A percentile compares a stretch with the other conserved stretches of the same genome.
These are phyloP conservation scores for Furcifer pardalis DNA, from an alignment of 2,797 vertebrate species.

Conservation along the genomic window DNA sequence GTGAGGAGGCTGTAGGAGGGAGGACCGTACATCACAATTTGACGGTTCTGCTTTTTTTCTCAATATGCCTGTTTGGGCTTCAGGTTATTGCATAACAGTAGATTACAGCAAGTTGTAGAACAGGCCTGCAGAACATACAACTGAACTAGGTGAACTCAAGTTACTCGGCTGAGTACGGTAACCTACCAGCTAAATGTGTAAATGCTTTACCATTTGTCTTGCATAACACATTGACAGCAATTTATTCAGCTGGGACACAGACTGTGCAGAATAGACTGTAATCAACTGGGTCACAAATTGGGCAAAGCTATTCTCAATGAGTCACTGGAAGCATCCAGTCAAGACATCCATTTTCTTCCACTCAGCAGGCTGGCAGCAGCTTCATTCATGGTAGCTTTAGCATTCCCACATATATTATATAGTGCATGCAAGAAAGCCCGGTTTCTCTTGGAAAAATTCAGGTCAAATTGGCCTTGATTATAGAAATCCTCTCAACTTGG, in stretches of 20 bases:
- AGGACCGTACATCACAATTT: too few relatives aligned
- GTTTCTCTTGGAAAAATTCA: neutral
- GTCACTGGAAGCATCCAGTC: neutral
- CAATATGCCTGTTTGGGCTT: neutral
- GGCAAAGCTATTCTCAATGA: neutral
- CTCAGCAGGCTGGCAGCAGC: neutral
- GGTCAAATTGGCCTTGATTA: neutral
- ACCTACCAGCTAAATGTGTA: neutral
- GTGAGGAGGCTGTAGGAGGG: neutral
- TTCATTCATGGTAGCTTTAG: neutral
- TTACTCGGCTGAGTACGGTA: neutral
- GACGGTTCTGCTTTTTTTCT: neutral
- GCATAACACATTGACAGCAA: neutral
- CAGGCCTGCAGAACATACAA: neutral
- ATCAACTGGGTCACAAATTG: neutral
- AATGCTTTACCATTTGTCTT: neutral
- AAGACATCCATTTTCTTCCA: neutral
- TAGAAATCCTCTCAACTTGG: neutral
- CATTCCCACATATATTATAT: neutral
- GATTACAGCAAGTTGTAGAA: neutral
- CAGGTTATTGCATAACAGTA: neutral
- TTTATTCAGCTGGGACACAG: neutral
- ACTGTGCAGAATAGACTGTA: neutral
- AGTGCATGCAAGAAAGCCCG: neutral
- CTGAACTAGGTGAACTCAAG: neutral